Evolutionary conservation across 2,113 vertebrate genomes (phyloP).

Genomic region (Oceanites oceanicus): DNA sequence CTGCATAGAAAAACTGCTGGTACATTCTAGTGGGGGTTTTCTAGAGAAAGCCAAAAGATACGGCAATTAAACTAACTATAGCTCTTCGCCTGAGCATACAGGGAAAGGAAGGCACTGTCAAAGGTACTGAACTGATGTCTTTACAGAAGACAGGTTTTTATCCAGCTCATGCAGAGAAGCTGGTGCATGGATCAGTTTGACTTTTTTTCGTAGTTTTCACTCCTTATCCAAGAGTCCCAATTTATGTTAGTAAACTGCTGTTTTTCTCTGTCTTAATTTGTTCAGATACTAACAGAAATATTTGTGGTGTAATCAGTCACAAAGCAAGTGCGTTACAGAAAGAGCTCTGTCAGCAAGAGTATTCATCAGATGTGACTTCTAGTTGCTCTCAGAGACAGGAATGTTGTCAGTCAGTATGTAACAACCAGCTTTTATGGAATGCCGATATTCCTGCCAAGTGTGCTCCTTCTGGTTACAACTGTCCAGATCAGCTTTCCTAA

Average conservation of each 20-base stretch:
- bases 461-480: background rate
- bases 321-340: background rate
- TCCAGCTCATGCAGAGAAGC: background rate
- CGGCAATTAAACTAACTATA: background rate
- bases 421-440: slow-evolving; percentile 30
- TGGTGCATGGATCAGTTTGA: background rate
- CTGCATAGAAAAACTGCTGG: background rate
- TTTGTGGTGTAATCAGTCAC: background rate
- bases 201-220: background rate
- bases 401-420: slow-evolving; percentile 20
- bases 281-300: background rate
- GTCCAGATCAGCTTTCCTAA: slow-evolving; percentile 9
- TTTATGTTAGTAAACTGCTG: background rate
- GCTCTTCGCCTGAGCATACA: background rate
- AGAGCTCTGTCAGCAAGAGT: slow-evolving; percentile 12
- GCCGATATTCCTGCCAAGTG: background rate
- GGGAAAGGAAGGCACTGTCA: background rate
- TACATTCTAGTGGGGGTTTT: background rate
- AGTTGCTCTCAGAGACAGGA: background rate
- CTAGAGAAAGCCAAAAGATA: background rate
- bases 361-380: background rate
- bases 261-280: background rate
- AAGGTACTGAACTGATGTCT: background rate
- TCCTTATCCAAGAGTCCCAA: background rate
- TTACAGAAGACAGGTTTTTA: background rate